phyloP scores from a whole-genome alignment of 2,113 vertebrate species.

The Scartelaos histophorus region DNA sequence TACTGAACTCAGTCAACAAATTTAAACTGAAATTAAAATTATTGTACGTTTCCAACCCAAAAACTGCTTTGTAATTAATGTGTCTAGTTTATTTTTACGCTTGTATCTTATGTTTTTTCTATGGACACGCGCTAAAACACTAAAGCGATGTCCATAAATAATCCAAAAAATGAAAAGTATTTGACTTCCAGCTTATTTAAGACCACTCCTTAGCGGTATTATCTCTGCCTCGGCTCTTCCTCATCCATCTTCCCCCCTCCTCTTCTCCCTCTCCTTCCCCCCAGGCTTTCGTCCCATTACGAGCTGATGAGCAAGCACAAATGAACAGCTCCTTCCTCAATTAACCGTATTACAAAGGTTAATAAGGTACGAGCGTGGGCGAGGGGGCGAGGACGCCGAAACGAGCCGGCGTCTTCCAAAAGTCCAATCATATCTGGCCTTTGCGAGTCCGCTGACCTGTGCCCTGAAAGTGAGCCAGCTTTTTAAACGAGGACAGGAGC shows the following conservation, averaged over 20 bases:
- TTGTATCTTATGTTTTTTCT: no score
- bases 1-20: no score
- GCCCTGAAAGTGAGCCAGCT: background rate
- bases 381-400: constrained; percentile 6
- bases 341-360: constrained; percentile 47
- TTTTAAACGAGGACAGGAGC: background rate
- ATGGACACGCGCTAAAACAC: no score
- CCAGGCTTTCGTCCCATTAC: constrained; percentile 23
- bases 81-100: no score
- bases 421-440: constrained; percentile 23
- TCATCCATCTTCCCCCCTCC: constrained; percentile 1
- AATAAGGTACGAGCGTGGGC: constrained; percentile 31
- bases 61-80: no score
- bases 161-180: no score
- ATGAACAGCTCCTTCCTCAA: constrained; percentile 33
- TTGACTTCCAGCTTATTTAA: background rate
- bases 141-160: no score
- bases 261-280: constrained; percentile 1
- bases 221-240: background rate
- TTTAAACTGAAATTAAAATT: no score
- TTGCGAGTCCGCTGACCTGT: constrained; percentile 1
- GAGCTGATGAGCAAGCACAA: constrained; percentile 52
- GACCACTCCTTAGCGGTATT: background rate
- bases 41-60: no score
- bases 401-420: background rate